These are phyloP conservation scores for Silurus glanis DNA, from an alignment of 2,113 vertebrate species.

Conservation along the genomic window DNA sequence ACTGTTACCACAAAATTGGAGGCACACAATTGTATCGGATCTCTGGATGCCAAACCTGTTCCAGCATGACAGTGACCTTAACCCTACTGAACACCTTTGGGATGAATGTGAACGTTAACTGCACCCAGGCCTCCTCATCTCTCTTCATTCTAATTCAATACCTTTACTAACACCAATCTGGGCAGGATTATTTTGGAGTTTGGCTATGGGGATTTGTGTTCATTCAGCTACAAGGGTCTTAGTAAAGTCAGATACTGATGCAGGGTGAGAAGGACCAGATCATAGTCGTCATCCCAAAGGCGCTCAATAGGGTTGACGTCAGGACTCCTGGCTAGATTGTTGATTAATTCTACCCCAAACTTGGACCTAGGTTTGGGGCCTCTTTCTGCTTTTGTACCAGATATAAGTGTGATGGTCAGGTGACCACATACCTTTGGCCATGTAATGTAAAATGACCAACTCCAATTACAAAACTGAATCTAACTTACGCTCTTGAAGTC, in stretches of 20 bases:
- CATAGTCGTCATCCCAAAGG: neutral
- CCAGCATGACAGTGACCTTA: too few species aligned
- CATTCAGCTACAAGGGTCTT: neutral
- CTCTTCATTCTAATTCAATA: too few species aligned
- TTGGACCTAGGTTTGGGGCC: neutral
- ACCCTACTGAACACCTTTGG: too few species aligned
- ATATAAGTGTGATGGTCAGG: neutral
- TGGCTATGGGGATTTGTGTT: neutral
- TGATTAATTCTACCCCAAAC: neutral
- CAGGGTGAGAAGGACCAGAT: neutral
- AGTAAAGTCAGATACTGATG: neutral
- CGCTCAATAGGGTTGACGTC: neutral
- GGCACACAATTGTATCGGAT: too few species aligned
- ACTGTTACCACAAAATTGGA: too few species aligned
- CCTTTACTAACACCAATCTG: neutral
- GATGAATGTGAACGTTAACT: too few species aligned
- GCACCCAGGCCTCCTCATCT: too few species aligned
- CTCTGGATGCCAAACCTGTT: too few species aligned
- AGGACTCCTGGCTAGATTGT: neutral
- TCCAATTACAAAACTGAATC: too few species aligned
- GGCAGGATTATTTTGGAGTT: neutral
- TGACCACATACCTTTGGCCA: neutral
- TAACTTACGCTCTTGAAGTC: slow-evolving; percentile 86
- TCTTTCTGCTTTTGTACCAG: neutral
- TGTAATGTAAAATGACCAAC: neutral